A percentile compares a stretch with the other conserved stretches of the same genome.
phyloP scores from a whole-genome alignment of 2,797 vertebrate species.

The Phoeniculus purpureus region DNA sequence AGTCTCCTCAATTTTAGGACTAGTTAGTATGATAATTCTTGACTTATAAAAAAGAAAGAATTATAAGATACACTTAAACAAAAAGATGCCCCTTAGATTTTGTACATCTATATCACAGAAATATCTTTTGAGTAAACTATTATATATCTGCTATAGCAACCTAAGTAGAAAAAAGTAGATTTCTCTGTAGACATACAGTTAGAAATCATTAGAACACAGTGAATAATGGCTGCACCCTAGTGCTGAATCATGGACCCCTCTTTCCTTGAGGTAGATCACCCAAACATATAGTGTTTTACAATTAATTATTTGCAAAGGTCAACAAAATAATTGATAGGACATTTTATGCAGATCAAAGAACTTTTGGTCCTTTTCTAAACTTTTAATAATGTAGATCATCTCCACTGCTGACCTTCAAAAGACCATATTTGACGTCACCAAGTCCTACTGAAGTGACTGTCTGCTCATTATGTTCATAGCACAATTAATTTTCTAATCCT shows the following conservation, averaged over 20 bases:
- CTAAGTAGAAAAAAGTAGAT: not conserved
- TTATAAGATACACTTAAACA: not conserved
- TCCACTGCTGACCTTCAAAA: constrained; percentile 74
- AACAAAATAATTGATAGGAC: constrained; percentile 61
- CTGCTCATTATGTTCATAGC: constrained; percentile 28
- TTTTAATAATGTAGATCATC: constrained; percentile 62
- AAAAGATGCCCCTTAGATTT: not conserved
- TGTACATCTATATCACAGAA: not conserved
- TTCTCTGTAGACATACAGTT: not conserved
- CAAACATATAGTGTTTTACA: constrained; percentile 39
- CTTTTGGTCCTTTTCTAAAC: constrained; percentile 59
- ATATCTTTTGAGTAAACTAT: not conserved
- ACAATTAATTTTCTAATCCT: constrained; percentile 57
- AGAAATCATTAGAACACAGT: not conserved
- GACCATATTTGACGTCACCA: constrained; percentile 64
- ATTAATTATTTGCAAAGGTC: constrained; percentile 63
- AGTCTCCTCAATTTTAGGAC: not conserved
- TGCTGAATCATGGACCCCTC: not conserved
- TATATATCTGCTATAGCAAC: not conserved
- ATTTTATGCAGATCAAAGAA: constrained; percentile 51
- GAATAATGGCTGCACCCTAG: not conserved
- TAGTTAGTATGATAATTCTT: not conserved
- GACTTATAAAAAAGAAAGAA: not conserved
- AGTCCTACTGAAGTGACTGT: constrained; percentile 44
- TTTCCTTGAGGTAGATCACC: not conserved